These are phyloP conservation scores for Otis tarda DNA, from an alignment of 2,113 vertebrate species.

Conservation along the genomic window DNA sequence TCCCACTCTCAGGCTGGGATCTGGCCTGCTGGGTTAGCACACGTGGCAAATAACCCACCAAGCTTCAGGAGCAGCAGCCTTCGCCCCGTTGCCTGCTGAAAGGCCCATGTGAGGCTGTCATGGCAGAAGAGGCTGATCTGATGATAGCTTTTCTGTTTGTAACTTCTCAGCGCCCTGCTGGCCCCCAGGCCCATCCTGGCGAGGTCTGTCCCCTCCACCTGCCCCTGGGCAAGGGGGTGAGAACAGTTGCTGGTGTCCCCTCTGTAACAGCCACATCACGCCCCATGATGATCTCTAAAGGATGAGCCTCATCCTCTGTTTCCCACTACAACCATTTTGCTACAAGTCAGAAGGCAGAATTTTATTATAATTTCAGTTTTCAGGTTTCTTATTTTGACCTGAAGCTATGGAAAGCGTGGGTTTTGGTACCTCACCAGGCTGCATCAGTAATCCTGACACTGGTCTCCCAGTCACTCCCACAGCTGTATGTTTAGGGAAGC, in stretches of 20 bases:
- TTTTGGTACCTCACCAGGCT: not conserved
- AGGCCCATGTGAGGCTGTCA: not conserved
- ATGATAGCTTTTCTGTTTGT: not conserved
- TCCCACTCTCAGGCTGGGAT: not conserved
- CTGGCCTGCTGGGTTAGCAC: not conserved
- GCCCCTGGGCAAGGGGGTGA: not conserved
- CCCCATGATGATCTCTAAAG: not conserved
- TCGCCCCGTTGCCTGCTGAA: not conserved
- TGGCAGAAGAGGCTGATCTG: not conserved
- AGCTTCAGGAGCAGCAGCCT: not conserved
- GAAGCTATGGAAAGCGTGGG: accelerated
- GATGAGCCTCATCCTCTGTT: not conserved
- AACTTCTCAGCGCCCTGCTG: not conserved
- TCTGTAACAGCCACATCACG: not conserved
- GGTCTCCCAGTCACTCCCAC: not conserved
- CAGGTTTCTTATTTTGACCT: not conserved
- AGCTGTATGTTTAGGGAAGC: not conserved
- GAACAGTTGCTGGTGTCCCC: not conserved
- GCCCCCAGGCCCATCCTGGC: not conserved
- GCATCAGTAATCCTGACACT: not conserved
- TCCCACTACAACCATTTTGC: not conserved
- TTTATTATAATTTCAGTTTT: not conserved
- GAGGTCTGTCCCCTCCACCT: not conserved
- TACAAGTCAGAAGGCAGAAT: not conserved
- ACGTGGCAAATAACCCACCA: not conserved